phyloP scores from a whole-genome alignment of 2,888 invertebrate species.

The Athalia rosae region DNA sequence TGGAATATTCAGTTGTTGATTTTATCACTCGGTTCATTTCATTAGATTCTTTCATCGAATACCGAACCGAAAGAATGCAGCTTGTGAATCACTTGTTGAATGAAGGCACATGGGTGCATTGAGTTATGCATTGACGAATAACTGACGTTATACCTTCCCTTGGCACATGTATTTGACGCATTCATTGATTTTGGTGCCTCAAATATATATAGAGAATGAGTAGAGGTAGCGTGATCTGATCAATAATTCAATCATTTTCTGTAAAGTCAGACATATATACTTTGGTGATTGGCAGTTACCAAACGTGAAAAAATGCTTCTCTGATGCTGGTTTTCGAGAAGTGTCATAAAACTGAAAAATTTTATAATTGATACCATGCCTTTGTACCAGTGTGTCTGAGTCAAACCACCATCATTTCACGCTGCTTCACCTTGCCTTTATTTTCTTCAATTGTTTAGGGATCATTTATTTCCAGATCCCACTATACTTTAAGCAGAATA shows the following conservation, averaged over 20 bases:
- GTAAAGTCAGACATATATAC: too few relatives aligned
- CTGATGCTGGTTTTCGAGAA: too few relatives aligned
- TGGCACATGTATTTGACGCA: constrained; percentile 51
- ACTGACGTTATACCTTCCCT: constrained; percentile 50
- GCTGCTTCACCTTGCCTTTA: constrained; percentile 69
- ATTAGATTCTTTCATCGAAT: background rate
- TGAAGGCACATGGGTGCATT: constrained; percentile 36
- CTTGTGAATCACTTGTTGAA: constrained; percentile 33
- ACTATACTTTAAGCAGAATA: constrained; percentile 56
- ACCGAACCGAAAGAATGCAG: constrained; percentile 62
- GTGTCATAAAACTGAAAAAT: too few relatives aligned
- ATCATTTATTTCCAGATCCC: constrained; percentile 71
- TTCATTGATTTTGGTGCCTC: constrained; percentile 45
- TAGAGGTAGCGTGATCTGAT: constrained; percentile 70
- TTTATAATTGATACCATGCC: too few relatives aligned
- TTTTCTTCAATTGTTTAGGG: constrained; percentile 68
- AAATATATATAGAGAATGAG: constrained; percentile 50
- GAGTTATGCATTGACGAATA: constrained; percentile 23
- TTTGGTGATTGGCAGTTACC: too few relatives aligned
- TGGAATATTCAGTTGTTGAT: too few relatives aligned
- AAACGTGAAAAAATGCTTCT: too few relatives aligned
- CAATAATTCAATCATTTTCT: constrained; percentile 39
- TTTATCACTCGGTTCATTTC: background rate
- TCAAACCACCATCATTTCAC: constrained; percentile 60
- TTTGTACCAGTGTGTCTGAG: background rate